Base-by-base conservation (phyloP, 1,140 invertebrate species). In the Nylanderia fulva region DNA sequence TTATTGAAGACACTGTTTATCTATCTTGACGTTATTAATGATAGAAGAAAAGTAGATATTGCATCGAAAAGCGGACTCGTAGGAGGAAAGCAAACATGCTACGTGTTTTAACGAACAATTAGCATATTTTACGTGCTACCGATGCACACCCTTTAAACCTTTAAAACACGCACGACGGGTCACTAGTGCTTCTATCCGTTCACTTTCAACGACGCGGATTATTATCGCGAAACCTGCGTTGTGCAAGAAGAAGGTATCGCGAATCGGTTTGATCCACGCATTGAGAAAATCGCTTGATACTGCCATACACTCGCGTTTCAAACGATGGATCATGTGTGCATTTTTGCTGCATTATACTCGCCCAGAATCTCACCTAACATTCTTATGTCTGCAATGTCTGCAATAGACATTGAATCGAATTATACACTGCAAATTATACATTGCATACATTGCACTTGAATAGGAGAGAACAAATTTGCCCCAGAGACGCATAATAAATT, bases 121-220 rank as follows among this genome's bases (percentile, higher is more conserved):
- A 82, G 52, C 66, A 82, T 82, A 74, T 66, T 68, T 79, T 15
- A 3, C 21, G 18, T 48, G 36, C 18, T 63, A 69, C 15, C 68
- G 84, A 87, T 87, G 76, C 69, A 66, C 77, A 72, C 77, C 66
- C 66, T 82, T 60, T 58, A 82, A 82, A 84, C 33, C 85, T 66
- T 79, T 79, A 15, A 56, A 27, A 60, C 60, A 48, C 56, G 24
- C 39, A 21, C 66, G 48, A 54, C 58, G 48, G 66, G 83, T 85
- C 85, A 71, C 24, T 72, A 82, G 36, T 79, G 33, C 8, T 21
- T 60, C 8, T 69, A n/a, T 64, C 87, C 90, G 58, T 76, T 92
- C 90, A 92, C 92, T 92, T 93, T 92, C 89, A 88, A 89, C 68
- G 48, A 68, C 60, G 85, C 69, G 76, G 88, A 90, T 88, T 90